Percentiles rank a stretch among this genome's conserved stretches.
Evolutionary conservation across 2,888 invertebrate species (phyloP).

Genomic region (Ectropis crepuscularia): DNA sequence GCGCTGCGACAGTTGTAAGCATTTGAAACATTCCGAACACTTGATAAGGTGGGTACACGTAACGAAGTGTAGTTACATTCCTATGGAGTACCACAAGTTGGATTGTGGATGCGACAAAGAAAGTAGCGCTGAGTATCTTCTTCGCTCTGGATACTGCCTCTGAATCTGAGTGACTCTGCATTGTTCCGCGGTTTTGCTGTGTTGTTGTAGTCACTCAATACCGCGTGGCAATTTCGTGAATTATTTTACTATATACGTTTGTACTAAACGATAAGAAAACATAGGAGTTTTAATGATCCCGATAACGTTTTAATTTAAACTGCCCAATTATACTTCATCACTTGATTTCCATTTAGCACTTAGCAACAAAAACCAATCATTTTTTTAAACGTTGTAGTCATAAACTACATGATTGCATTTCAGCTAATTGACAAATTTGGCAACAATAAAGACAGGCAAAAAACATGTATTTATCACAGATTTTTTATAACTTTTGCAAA

Average conservation of each 20-base stretch:
- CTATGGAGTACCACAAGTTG: constrained; percentile 91
- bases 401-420: no score
- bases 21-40: constrained; percentile 95
- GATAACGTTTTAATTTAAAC: constrained; percentile 6
- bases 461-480: no score
- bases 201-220: no score
- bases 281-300: not conserved
- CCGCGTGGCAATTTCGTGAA: not conserved
- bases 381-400: no score
- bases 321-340: not conserved
- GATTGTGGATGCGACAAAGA: not conserved
- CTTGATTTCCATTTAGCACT: not conserved
- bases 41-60: constrained; percentile 95
- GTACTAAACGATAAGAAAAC: not conserved
- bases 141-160: not conserved
- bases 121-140: constrained; percentile 8
- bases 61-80: constrained; percentile 94
- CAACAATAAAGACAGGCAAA: no score
- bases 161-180: not conserved
- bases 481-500: no score
- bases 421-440: no score
- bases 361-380: no score
- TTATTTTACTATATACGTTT: not conserved
- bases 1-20: constrained; percentile 92
- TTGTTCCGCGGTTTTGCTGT: not conserved